A percentile compares a stretch with the other conserved stretches of the same genome.
Evolutionary conservation across 2,113 vertebrate genomes (phyloP).

Genomic region (Glaucomys volans): DNA sequence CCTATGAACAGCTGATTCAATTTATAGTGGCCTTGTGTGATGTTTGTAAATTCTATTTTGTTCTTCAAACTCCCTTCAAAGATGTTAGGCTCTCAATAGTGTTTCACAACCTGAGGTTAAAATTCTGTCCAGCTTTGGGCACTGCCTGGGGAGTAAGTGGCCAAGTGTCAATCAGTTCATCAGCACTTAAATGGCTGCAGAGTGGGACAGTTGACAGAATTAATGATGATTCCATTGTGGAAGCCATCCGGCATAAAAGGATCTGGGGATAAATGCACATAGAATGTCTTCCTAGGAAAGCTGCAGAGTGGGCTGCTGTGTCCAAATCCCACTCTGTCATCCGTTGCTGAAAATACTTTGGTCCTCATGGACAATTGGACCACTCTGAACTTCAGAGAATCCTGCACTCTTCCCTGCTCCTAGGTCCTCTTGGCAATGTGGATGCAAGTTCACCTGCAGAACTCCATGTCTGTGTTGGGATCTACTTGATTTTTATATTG

Average conservation of each 20-base stretch:
- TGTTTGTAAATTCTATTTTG: neutral
- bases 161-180: neutral
- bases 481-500: too few relatives aligned
- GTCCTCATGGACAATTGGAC: neutral
- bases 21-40: neutral
- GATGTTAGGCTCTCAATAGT: neutral
- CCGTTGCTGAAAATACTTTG: neutral
- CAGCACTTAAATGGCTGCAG: neutral
- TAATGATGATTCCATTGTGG: neutral
- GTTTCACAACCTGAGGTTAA: neutral
- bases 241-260: too few relatives aligned
- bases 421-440: conserved; percentile 19
- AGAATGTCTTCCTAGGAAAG: neutral
- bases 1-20: too few relatives aligned
- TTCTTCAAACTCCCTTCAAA: neutral
- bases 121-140: too few relatives aligned
- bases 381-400: conserved; percentile 44
- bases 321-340: too few relatives aligned
- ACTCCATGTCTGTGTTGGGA: too few relatives aligned
- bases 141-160: too few relatives aligned
- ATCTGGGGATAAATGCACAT: neutral
- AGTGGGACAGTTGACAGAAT: neutral
- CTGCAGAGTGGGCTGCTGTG: neutral
- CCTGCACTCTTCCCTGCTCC: conserved; percentile 38
- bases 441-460: neutral